Evolutionary conservation across 2,797 vertebrate species (phyloP).

Genomic region (Vultur gryphus): DNA sequence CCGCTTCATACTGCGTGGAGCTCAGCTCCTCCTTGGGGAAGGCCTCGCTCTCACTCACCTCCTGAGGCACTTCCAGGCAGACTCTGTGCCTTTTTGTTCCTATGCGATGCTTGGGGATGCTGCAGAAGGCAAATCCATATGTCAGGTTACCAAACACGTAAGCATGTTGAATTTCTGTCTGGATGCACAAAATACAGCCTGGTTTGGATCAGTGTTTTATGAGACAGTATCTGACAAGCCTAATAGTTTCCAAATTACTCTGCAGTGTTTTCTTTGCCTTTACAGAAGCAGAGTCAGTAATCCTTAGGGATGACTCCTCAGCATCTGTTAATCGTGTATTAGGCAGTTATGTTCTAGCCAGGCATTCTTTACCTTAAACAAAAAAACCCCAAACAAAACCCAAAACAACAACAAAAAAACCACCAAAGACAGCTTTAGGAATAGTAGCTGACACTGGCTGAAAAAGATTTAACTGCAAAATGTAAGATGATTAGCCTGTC

Average conservation of each 20-base stretch:
- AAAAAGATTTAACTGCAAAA: not conserved
- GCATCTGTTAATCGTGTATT: not conserved
- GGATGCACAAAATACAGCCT: not conserved
- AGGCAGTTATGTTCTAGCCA: not conserved
- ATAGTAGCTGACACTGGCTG: not conserved
- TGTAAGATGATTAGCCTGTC: not conserved
- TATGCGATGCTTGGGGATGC: constrained; percentile 88
- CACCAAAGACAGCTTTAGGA: not conserved
- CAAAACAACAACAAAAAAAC: not conserved
- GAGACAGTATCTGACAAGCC: not conserved
- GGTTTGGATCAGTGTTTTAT: not conserved
- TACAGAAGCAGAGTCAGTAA: not conserved
- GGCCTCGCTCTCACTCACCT: constrained; percentile 80
- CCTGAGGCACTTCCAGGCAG: constrained; percentile 90
- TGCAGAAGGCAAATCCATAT: constrained; percentile 16
- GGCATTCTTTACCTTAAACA: not conserved
- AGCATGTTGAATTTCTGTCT: not conserved
- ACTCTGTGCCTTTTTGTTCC: constrained; percentile 95
- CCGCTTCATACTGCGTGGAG: constrained; percentile 66
- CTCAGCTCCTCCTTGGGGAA: constrained; percentile 82
- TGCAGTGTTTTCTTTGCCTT: not conserved
- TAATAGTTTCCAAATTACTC: not conserved
- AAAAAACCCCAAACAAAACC: not conserved
- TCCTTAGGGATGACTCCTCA: not conserved
- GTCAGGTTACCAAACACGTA: not conserved